Conservation (phyloP, 2,888 invertebrate species). For the Galerucella nymphaeae region DNA sequence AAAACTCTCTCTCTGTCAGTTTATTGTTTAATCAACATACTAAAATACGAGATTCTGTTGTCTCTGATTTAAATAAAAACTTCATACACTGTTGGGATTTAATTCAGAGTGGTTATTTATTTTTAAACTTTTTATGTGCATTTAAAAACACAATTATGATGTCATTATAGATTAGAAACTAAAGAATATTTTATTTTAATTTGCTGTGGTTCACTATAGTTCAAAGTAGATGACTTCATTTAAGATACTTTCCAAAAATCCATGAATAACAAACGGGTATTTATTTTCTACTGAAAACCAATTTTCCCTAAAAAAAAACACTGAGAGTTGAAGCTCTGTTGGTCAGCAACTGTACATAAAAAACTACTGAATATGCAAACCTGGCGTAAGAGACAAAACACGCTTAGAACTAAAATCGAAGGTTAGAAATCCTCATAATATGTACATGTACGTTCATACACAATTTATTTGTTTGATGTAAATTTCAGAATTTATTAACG, state of each 20-base stretch:
- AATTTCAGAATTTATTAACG: background rate
- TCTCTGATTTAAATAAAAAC: background rate
- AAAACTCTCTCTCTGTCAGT: background rate
- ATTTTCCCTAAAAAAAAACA: background rate
- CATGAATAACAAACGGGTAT: background rate
- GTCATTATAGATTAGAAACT: too few relatives aligned
- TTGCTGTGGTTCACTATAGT: background rate
- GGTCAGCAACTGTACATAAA: background rate
- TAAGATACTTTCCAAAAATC: background rate
- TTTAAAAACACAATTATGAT: too few relatives aligned
- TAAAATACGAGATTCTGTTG: background rate
- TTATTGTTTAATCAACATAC: constrained; percentile 1
- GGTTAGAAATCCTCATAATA: constrained; percentile 1
- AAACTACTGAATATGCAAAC: background rate
- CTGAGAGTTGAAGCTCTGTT: background rate
- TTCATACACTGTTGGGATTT: background rate
- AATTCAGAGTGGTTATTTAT: background rate
- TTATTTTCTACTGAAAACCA: background rate
- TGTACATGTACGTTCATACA: background rate
- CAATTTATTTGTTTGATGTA: background rate
- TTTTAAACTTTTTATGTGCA: background rate
- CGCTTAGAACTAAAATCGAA: background rate
- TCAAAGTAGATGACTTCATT: background rate
- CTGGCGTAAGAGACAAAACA: background rate
- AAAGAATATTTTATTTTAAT: too few relatives aligned